These are phyloP conservation scores for Erinaceus europaeus DNA, from an alignment of 2,113 vertebrate species.

Conservation along the genomic window DNA sequence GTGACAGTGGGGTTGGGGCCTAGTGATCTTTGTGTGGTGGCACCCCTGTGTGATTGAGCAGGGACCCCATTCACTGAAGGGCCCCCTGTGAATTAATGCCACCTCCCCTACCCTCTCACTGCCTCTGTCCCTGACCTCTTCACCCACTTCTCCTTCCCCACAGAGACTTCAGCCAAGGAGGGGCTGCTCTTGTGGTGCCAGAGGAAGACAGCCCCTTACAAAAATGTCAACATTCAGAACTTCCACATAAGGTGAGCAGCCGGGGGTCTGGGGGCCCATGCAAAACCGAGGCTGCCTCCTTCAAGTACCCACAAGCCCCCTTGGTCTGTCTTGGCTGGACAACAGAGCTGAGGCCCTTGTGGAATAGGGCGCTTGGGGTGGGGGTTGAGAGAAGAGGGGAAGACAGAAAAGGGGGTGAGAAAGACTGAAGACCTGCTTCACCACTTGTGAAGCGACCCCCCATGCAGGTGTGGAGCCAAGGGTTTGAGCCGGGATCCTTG, in stretches of 20 bases:
- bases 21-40: background rate
- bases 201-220: constrained; percentile 98
- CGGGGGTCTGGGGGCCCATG: background rate
- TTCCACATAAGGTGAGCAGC: constrained; percentile 96
- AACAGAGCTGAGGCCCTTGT: background rate
- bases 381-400: too few species aligned
- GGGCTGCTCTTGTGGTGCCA: constrained; percentile 98
- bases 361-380: background rate
- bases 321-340: background rate
- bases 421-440: too few species aligned
- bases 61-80: background rate
- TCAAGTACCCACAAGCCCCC: too few species aligned
- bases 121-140: background rate
- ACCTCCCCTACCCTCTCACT: too few species aligned
- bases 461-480: too few species aligned
- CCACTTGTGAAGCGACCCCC: too few species aligned
- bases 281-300: background rate
- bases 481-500: background rate
- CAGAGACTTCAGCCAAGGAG: constrained; percentile 99
- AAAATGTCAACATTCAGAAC: constrained; percentile 99
- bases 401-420: too few species aligned
- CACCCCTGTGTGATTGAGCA: background rate
- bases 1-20: background rate
- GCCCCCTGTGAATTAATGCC: background rate
- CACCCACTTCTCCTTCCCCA: background rate